phyloP scores from a whole-genome alignment of 1,140 invertebrate genomes.

The Drosophila athabasca region DNA sequence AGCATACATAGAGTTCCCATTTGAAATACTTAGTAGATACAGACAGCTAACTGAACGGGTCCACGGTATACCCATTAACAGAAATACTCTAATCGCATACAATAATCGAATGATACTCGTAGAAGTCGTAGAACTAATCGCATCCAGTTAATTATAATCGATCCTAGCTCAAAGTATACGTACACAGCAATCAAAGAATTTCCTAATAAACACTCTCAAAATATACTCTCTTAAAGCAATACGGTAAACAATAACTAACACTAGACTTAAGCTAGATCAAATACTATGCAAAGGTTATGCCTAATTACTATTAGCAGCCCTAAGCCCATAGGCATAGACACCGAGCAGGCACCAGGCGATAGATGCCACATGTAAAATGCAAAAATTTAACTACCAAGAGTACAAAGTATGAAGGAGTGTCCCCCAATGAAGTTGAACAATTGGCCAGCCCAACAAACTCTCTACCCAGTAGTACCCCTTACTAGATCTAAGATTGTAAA shows the following conservation, averaged over 20 bases:
- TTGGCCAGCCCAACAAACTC: constrained; percentile 55
- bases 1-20: background rate
- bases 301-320: constrained; percentile 46
- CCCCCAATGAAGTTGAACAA: constrained; percentile 35
- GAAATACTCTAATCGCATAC: constrained; percentile 1
- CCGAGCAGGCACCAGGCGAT: constrained; percentile 51
- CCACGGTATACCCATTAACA: constrained; percentile 31
- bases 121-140: too few species aligned
- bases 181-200: constrained; percentile 70
- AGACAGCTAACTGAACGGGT: constrained; percentile 53
- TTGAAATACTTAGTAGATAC: constrained; percentile 10
- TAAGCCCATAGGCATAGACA: constrained; percentile 55
- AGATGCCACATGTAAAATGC: constrained; percentile 70
- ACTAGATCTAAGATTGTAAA: constrained; percentile 58
- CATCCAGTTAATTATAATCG: constrained; percentile 4
- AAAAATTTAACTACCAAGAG: constrained; percentile 73
- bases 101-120: too few species aligned
- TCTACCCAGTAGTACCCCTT: constrained; percentile 7
- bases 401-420: constrained; percentile 61
- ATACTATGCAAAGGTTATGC: constrained; percentile 53
- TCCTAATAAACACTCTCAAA: constrained; percentile 17
- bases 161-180: constrained; percentile 58
- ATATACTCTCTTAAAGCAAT: constrained; percentile 57
- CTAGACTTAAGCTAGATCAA: background rate
- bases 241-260: constrained; percentile 65